Base-by-base conservation (phyloP, 2,888 invertebrate species). In the Bellardia bayeri region DNA sequence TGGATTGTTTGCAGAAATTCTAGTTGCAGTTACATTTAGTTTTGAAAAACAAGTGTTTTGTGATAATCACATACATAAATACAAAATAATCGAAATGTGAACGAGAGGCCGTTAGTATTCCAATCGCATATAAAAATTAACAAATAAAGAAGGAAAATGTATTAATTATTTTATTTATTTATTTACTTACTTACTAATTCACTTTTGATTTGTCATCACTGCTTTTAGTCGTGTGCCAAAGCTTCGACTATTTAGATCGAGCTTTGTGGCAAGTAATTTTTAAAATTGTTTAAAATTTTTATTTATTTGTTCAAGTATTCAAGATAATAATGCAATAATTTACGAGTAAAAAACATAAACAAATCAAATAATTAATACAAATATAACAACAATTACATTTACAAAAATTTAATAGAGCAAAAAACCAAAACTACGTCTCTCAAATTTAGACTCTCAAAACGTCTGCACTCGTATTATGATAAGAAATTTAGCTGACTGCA, bases 21-120 rank as follows among this genome's bases (percentile, higher is more conserved):
- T 64, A 13, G 54, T 37, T 37, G 37, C 37, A 37, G 37, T 95
- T 97, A 72, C n/a, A n/a, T n/a, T n/a, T 97, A 97, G 2, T 96
- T 97, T 89, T 96, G 97, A 2, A 69, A 58, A 58, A 58, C 69
- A 79, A 68, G 97, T 63, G 69, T 61, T 71, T 80, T 51, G 69
- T 80, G 97, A 97, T 80, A 69, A 80, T 80, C 79, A 71, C 69
- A 51, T 51, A 42, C 8, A 42, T 42, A 42, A 8, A 33, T 49
- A 37, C 16, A 80, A 63, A 61, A 69, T 80, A 69, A 80, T 58
- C 69, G 7, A 80, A 61, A 51, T 80, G 61, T 72, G 7, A 72
- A 40, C 58, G 45, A 79, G 40, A 72, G 64, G 42, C 49, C 33
- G 49, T 79, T 72, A 66, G 72, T 72, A 84, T 66, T 78, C 33